These are phyloP conservation scores for Chionodraco myersi DNA, from an alignment of 2,113 vertebrate species.

Conservation along the genomic window DNA sequence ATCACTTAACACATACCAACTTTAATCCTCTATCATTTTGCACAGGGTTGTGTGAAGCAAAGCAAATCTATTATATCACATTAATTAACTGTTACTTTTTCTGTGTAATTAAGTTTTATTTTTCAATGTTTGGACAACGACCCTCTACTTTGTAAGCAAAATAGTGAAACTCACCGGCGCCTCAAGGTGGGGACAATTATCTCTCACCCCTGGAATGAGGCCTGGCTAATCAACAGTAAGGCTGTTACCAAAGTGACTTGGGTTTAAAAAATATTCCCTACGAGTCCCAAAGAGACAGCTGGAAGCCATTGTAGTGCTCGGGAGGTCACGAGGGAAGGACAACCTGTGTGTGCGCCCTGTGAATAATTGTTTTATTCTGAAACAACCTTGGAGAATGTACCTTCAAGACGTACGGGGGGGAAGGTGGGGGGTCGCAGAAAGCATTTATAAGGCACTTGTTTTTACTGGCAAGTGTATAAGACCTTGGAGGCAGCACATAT, in stretches of 20 bases:
- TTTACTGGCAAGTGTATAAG: conserved; percentile 73
- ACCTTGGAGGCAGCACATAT: conserved; percentile 70
- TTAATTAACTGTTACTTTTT: conserved; percentile 8
- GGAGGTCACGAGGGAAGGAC: conserved; percentile 48
- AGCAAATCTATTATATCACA: conserved; percentile 23
- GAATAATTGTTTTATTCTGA: conserved; percentile 80
- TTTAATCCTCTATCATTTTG: neutral
- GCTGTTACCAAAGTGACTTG: conserved; percentile 68
- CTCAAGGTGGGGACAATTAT: conserved; percentile 72
- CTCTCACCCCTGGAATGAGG: conserved; percentile 71
- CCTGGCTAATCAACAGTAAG: conserved; percentile 68
- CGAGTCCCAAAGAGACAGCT: conserved; percentile 74
- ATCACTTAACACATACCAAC: neutral
- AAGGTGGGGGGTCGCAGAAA: conserved; percentile 49
- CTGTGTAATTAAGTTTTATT: conserved; percentile 17
- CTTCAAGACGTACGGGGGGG: conserved; percentile 46
- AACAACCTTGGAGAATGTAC: conserved; percentile 76
- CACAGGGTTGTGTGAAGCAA: conserved; percentile 2
- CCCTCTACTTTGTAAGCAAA: conserved; percentile 8
- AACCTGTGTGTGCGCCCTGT: conserved; percentile 52
- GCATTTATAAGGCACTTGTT: conserved; percentile 76
- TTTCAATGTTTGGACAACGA: conserved; percentile 30
- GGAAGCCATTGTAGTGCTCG: conserved; percentile 71
- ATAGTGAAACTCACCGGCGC: conserved; percentile 11
- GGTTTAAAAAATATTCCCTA: conserved; percentile 67